Conservation (phyloP, 2,113 vertebrate species). For the Butorides virescens region DNA sequence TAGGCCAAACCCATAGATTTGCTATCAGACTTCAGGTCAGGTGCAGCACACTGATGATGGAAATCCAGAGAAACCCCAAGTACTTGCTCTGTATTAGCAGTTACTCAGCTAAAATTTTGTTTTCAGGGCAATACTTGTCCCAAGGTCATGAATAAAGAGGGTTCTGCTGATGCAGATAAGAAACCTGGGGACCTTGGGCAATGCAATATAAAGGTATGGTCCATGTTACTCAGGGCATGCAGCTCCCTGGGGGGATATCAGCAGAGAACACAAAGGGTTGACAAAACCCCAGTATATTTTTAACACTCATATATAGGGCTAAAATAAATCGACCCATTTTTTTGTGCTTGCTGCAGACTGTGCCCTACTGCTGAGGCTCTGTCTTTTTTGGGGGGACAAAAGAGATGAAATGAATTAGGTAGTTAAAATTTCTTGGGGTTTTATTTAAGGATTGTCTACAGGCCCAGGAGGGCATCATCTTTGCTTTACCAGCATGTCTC, state of each 20-base stretch:
- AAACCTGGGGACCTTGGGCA: background rate
- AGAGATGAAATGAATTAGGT: background rate
- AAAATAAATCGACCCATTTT: accelerated
- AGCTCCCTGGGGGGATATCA: background rate
- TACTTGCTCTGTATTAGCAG: background rate
- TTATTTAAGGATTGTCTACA: background rate
- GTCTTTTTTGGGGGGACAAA: background rate
- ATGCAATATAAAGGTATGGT: background rate
- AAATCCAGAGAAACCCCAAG: background rate
- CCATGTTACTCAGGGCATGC: accelerated
- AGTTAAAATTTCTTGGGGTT: background rate
- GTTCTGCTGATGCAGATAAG: background rate
- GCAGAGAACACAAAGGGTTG: background rate
- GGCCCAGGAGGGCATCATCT: background rate
- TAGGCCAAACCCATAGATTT: accelerated
- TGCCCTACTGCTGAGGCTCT: background rate
- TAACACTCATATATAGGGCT: background rate
- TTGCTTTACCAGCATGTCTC: background rate
- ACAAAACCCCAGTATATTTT: background rate
- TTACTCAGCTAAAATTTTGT: background rate
- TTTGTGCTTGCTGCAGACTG: background rate
- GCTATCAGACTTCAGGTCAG: background rate
- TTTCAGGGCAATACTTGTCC: background rate
- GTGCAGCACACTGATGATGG: background rate
- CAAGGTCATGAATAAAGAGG: background rate